Evolutionary conservation across 1,140 invertebrate genomes (phyloP), one percentile per base, ranked within the genome.

Genomic region (Oppia nitens): DNA sequence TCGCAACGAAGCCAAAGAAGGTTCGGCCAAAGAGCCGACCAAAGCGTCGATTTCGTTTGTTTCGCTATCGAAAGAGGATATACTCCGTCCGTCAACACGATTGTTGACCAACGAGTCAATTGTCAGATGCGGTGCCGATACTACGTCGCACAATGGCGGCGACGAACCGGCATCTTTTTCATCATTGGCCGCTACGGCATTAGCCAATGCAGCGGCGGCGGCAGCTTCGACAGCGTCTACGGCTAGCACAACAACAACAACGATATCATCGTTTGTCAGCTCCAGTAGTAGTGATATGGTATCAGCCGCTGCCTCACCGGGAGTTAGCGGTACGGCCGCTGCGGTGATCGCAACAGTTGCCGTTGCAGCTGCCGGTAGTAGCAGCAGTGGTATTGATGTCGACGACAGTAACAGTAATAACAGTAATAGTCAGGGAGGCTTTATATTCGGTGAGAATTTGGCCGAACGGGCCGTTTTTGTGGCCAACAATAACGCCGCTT

Each of bases 381-480:
- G 45, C 45, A 47, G 45, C 45, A 47, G 45, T n/a, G n/a, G 4
- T 51, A 51, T 4, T 32, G 56, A 57, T 57, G 53, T 55, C 4
- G 9, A 28, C 6, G 50, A 24, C 20, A 40, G 24, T 6, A n/a
- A 54, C 4, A 78, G 52, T 17, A 40, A 40, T 17, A 17, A 40
- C 32, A 40, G 32, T 17, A 40, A 40, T 40, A 40, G 32, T 40
- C 32, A 40, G 32, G 17, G 6, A 40, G n/a, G n/a, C n/a, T 91
- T 90, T 76, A 81, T 93, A 3, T 93, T 93, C 73, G 88, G 88
- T n/a, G 85, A 90, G 68, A 90, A 90, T 73, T 75, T 93, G 40
- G 83, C 86, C 69, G 85, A 89, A 64, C 76, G 86, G 63, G 87
- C 87, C 20, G 24, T 29, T 3, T 26, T 47, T 32, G 2, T 47